Base-by-base conservation (phyloP, 2,113 vertebrate genomes). In the Pica pica region DNA sequence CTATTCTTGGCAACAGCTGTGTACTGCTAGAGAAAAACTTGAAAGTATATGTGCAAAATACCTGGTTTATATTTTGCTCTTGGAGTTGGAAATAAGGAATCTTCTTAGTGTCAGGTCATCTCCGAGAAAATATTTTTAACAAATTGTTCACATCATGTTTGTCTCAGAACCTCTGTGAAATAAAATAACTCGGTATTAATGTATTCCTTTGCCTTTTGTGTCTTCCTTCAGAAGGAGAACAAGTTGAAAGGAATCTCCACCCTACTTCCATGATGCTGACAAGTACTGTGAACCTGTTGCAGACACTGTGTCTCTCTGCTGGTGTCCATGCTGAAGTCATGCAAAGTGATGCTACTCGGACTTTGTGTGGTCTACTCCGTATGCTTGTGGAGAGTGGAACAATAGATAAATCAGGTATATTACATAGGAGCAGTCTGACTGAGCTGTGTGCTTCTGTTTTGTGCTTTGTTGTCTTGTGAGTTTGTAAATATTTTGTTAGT, bases 321-420 rank as follows among this genome's bases (percentile, higher is more conserved):
- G 99, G 99, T 6, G 98, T 99, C 77, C 98, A 99, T 11, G 98
- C 99, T 7, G 99, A 99, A 49, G 97, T 99, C 83, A 98, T 99
- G 97, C 99, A 99, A 92, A 98, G 93, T 1, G 99, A 99, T 47
- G 99, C 99, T 50, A 98, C 98, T 16, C 98, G 98, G 83, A 99
- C 99, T 12, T 94, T 99, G 53, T 99, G 99, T 59, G 99, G 99
- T 17, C 98, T 99, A 1, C 98, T 99, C 42, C 98, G 99, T 55
- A 99, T 98, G 98, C 96, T 99, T 31, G 99, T 99, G 96, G 99
- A 99, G 86, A 99, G 99, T 33, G 99, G 99, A 22, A 98, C 99
- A 6, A 98, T 97, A 49, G 99, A 99, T 95, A 99, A 99, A 94
- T 98, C 98, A 31, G 98, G 99, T 99, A 98, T 39, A 33, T 67